phyloP scores from a whole-genome alignment of 2,797 vertebrate genomes.

The Kryptolebias ocellatus region DNA sequence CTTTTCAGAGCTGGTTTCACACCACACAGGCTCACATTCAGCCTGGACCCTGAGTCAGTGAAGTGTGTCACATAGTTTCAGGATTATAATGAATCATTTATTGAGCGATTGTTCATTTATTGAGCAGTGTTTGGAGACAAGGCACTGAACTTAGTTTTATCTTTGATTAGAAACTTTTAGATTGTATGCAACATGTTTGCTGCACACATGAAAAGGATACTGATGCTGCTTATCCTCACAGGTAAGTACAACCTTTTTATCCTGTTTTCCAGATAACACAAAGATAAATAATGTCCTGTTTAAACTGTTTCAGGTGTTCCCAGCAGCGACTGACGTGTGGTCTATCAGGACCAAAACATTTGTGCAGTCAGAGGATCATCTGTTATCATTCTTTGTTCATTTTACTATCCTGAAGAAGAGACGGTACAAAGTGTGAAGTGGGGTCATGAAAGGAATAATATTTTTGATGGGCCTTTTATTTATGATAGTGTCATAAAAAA shows the following conservation, averaged over 20 bases:
- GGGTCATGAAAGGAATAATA: slow-evolving; percentile 4
- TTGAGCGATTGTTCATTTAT: too few relatives aligned
- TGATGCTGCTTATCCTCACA: slow-evolving; percentile 17
- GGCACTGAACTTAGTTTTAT: too few relatives aligned
- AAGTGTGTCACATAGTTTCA: slow-evolving; percentile 14
- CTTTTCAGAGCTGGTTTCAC: slow-evolving; percentile 7
- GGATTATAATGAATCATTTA: background rate
- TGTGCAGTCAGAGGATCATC: slow-evolving; percentile 44
- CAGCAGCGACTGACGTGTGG: background rate
- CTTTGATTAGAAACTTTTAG: background rate
- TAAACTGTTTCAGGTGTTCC: slow-evolving; percentile 32
- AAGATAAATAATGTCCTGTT: background rate
- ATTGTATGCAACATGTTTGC: slow-evolving; percentile 3
- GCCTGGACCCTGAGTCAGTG: background rate
- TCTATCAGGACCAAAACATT: background rate
- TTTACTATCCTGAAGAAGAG: rapidly evolving
- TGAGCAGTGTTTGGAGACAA: background rate
- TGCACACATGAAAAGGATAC: background rate
- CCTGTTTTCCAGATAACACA: background rate
- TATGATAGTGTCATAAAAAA: background rate
- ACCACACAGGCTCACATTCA: background rate
- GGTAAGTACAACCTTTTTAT: slow-evolving; percentile 22
- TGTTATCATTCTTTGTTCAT: slow-evolving; percentile 32
- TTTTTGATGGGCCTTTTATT: slow-evolving; percentile 9
- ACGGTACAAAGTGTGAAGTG: slow-evolving; percentile 7